These are phyloP conservation scores for Orchestia grillus DNA, from an alignment of 1,140 invertebrate species.

Conservation along the genomic window DNA sequence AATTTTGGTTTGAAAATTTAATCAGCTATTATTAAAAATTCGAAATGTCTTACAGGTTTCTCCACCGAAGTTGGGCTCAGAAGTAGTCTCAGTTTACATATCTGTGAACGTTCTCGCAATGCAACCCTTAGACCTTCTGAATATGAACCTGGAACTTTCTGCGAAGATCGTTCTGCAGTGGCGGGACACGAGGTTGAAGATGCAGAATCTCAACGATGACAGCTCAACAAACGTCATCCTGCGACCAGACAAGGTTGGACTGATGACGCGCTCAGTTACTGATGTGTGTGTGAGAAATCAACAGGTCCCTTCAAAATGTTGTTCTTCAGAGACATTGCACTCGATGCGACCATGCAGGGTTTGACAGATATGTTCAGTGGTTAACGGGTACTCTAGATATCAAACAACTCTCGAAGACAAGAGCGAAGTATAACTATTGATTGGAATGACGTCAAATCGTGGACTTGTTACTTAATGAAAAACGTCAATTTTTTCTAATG, in stretches of 20 bases:
- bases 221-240: background rate
- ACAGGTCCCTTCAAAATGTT: no score
- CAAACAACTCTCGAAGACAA: no score
- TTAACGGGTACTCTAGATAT: no score
- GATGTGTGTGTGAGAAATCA: no score
- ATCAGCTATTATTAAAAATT: background rate
- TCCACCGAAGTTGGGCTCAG: background rate
- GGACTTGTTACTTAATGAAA: no score
- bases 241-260: background rate
- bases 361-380: no score
- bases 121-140: background rate
- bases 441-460: no score
- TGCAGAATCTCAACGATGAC: constrained; percentile 1
- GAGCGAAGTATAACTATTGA: no score
- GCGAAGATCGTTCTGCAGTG: background rate
- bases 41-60: background rate
- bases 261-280: background rate
- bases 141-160: constrained; percentile 10
- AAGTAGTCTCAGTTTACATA: background rate
- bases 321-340: no score
- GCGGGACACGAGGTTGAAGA: background rate
- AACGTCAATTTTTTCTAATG: no score
- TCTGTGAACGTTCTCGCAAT: background rate
- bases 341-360: no score
- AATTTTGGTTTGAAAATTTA: background rate